Conservation (phyloP, 2,888 invertebrate species). For the Pegoplata infirma region DNA sequence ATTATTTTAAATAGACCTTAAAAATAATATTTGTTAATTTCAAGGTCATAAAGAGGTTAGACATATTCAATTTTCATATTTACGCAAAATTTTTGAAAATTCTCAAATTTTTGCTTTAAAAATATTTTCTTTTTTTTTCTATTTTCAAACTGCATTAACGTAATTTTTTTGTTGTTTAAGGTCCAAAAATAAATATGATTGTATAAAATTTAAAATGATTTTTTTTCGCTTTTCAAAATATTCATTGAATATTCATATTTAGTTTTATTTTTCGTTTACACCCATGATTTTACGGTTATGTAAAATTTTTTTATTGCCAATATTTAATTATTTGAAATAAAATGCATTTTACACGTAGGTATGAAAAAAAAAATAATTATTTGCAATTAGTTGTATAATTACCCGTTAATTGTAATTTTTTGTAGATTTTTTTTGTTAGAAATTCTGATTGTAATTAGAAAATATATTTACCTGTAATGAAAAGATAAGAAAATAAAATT, state of each 20-base stretch:
- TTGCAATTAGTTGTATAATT: background rate
- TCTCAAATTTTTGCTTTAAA: background rate
- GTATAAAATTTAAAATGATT: background rate
- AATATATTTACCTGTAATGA: background rate
- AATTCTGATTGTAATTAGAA: background rate
- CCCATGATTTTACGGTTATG: too few relatives aligned
- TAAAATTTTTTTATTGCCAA: too few relatives aligned
- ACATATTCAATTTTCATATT: background rate
- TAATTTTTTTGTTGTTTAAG: background rate
- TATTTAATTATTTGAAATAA: background rate
- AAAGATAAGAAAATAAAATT: background rate
- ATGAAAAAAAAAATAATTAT: background rate
- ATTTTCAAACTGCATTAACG: background rate
- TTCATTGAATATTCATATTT: too few relatives aligned
- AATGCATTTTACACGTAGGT: too few relatives aligned
- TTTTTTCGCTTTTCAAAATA: background rate
- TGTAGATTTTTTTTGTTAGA: too few relatives aligned
- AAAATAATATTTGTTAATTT: background rate
- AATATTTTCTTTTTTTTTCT: background rate
- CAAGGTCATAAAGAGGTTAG: background rate
- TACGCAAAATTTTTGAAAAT: background rate
- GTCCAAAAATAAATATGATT: background rate
- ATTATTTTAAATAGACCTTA: background rate
- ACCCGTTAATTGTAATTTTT: background rate
- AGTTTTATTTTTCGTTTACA: too few relatives aligned